These are phyloP conservation scores for Rugalucina vietnamica DNA, from an alignment of 2,888 invertebrate species.

Conservation along the genomic window DNA sequence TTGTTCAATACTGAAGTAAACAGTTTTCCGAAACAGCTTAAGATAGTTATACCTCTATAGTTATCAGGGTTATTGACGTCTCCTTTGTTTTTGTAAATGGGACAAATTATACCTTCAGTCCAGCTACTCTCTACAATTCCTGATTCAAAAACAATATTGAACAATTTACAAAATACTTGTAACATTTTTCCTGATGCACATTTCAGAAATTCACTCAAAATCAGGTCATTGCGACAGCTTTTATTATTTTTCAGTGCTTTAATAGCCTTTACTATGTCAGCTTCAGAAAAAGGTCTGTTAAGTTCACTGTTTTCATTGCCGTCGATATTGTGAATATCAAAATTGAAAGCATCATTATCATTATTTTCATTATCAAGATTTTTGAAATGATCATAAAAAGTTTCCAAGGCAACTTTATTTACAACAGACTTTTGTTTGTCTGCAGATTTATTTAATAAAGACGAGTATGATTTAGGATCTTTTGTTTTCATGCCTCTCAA, in stretches of 20 bases:
- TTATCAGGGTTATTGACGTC: conserved; percentile 5
- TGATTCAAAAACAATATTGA: conserved; percentile 16
- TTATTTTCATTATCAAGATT: not conserved
- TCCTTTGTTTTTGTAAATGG: conserved; percentile 36
- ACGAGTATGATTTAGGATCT: not conserved
- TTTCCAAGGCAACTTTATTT: not conserved
- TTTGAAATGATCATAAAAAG: not conserved
- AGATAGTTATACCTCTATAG: conserved; percentile 30
- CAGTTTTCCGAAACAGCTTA: conserved; percentile 36
- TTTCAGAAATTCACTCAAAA: conserved; percentile 32
- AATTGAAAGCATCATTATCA: not conserved
- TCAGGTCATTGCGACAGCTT: not conserved
- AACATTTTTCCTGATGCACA: not conserved
- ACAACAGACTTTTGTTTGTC: not conserved
- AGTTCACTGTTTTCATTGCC: not conserved
- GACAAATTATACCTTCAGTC: conserved; percentile 22
- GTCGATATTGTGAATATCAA: not conserved
- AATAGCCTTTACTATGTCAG: not conserved
- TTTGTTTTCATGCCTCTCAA: not conserved
- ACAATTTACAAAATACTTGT: conserved; percentile 12
- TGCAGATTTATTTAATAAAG: conserved; percentile 8
- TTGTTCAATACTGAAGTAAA: conserved; percentile 30
- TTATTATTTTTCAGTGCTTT: conserved; percentile 22
- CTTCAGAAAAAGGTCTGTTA: not conserved
- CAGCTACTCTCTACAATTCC: conserved; percentile 24